Conservation (phyloP, 2,113 vertebrate species). For the Lanius ludovicianus region DNA sequence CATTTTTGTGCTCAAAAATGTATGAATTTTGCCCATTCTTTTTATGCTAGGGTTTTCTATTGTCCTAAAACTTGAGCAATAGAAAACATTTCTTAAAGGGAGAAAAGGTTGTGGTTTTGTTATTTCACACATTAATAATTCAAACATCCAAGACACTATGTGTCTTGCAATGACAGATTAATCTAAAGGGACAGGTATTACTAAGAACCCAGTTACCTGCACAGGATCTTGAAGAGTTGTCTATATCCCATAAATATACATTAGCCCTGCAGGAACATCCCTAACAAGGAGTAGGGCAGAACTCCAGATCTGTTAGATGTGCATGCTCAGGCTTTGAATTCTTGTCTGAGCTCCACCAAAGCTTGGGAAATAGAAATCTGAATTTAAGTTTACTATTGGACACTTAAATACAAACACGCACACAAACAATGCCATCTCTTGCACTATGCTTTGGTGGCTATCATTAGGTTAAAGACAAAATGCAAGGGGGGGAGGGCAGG, state of each 20-base stretch:
- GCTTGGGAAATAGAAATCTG: not conserved
- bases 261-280: not conserved
- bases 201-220: not conserved
- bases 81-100: not conserved
- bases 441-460: not conserved
- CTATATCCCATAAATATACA: not conserved
- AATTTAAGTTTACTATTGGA: not conserved
- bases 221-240: not conserved
- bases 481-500: fast-evolving
- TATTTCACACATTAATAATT: not conserved
- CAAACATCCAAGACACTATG: not conserved
- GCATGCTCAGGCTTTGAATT: not conserved
- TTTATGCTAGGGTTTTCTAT: not conserved
- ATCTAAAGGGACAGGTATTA: not conserved
- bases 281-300: not conserved
- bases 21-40: not conserved
- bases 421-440: not conserved
- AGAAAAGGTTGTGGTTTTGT: not conserved
- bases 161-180: not conserved
- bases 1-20: not conserved
- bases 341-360: not conserved
- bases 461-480: not conserved
- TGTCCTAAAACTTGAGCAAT: not conserved
- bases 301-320: not conserved
- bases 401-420: not conserved